A percentile compares a stretch with the other conserved stretches of the same genome.
Evolutionary conservation across 2,797 vertebrate genomes (phyloP).

Genomic region (Microctenopoma stevenorrisi): DNA sequence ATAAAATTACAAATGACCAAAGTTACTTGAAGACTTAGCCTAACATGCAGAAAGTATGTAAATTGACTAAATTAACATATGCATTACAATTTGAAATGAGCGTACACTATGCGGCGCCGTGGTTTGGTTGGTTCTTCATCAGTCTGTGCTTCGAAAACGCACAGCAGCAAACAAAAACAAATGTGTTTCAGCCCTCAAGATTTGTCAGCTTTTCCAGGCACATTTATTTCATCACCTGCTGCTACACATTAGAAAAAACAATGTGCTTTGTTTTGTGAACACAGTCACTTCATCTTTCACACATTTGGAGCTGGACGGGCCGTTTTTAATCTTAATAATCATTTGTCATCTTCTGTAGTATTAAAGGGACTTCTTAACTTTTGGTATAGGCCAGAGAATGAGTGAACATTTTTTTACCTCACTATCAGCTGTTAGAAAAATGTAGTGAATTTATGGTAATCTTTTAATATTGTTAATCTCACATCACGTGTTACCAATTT

Average conservation of each 20-base stretch:
- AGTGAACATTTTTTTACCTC: neutral
- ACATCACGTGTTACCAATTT: too few species aligned
- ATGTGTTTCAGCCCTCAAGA: slow-evolving; percentile 12
- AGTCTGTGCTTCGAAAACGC: neutral
- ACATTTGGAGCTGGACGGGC: slow-evolving; percentile 21
- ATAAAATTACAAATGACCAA: neutral
- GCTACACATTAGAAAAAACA: slow-evolving; percentile 9
- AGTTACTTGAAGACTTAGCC: neutral
- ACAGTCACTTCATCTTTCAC: slow-evolving; percentile 38
- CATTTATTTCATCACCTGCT: slow-evolving; percentile 30
- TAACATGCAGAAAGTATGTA: neutral
- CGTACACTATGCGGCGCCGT: neutral
- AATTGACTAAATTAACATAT: neutral
- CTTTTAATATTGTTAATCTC: too few species aligned
- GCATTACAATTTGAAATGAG: neutral
- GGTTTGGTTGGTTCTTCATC: slow-evolving; percentile 13
- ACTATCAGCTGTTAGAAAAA: too few species aligned
- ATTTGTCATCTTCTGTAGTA: slow-evolving; percentile 23
- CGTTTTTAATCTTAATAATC: slow-evolving; percentile 13
- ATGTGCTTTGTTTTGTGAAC: slow-evolving; percentile 1
- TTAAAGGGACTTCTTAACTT: slow-evolving; percentile 21
- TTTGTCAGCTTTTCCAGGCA: slow-evolving; percentile 30
- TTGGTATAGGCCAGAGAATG: neutral
- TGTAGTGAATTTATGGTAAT: too few species aligned
- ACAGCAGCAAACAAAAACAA: slow-evolving; percentile 22